Evolutionary conservation across 2,797 vertebrate genomes (phyloP).

Genomic region (Euthynnus affinis): DNA sequence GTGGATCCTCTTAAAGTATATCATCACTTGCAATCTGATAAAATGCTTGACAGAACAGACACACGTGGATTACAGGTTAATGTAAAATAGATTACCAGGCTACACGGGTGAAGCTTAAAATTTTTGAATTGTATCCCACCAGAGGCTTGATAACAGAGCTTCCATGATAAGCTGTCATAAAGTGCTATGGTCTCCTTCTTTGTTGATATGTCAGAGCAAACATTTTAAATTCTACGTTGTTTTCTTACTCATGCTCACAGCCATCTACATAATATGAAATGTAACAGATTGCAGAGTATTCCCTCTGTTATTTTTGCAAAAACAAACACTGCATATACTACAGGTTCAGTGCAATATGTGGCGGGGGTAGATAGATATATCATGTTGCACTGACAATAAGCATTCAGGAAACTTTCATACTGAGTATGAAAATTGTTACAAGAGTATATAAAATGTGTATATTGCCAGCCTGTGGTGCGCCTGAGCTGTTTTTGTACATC

Average conservation of each 20-base stretch:
- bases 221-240: slow-evolving; percentile 8
- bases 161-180: slow-evolving; percentile 19
- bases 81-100: slow-evolving; percentile 35
- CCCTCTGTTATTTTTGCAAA: slow-evolving; percentile 10
- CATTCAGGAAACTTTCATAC: not conserved
- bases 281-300: not conserved
- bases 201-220: slow-evolving; percentile 16
- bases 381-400: not conserved
- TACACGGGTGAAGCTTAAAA: slow-evolving; percentile 11
- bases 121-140: slow-evolving; percentile 1
- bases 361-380: not conserved
- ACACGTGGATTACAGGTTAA: slow-evolving; percentile 1
- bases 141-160: not conserved
- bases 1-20: not conserved
- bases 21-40: not conserved
- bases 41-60: slow-evolving; percentile 22
- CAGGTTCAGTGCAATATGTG: slow-evolving; percentile 1
- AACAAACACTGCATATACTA: not conserved
- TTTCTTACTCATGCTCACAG: not conserved
- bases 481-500: slow-evolving; percentile 53
- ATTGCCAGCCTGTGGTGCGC: slow-evolving; percentile 46
- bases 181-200: slow-evolving; percentile 37
- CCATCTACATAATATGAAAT: not conserved
- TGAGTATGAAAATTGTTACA: not conserved
- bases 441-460: slow-evolving; percentile 6